Evolutionary conservation across 2,888 invertebrate species (phyloP).

Genomic region (Sarcophaga caerulescens): DNA sequence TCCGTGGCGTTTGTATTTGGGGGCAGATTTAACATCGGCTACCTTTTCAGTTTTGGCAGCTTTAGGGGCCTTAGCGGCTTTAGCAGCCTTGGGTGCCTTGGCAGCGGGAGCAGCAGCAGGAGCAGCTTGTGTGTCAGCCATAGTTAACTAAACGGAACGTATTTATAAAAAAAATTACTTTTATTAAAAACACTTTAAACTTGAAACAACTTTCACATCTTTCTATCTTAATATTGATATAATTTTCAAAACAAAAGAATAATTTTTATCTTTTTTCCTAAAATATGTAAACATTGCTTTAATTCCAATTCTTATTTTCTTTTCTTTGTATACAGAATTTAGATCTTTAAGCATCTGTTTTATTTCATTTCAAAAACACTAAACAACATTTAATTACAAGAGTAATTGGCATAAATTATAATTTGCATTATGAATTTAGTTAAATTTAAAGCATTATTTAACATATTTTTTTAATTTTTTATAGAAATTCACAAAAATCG

Average conservation of each 20-base stretch:
- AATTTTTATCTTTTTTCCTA: not conserved
- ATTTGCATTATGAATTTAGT: slow-evolving; percentile 57
- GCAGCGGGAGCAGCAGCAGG: slow-evolving; percentile 74
- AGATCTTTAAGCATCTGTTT: slow-evolving; percentile 75
- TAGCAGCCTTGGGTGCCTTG: slow-evolving; percentile 73
- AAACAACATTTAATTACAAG: slow-evolving; percentile 64
- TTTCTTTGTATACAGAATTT: slow-evolving; percentile 34
- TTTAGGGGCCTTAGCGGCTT: slow-evolving; percentile 76
- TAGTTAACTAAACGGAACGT: slow-evolving; percentile 74
- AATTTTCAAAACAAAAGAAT: not conserved
- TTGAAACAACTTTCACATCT: not conserved
- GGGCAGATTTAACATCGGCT: slow-evolving; percentile 74
- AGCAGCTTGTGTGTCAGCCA: slow-evolving; percentile 81
- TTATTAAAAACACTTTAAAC: slow-evolving; percentile 6
- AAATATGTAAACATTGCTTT: slow-evolving; percentile 51
- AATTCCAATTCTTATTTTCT: slow-evolving; percentile 4
- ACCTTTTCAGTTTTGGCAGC: slow-evolving; percentile 78
- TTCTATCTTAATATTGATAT: not conserved
- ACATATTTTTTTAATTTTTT: slow-evolving; percentile 70
- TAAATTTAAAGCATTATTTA: slow-evolving; percentile 45
- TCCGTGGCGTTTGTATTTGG: slow-evolving; percentile 85
- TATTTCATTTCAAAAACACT: slow-evolving; percentile 51
- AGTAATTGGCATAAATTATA: slow-evolving; percentile 45
- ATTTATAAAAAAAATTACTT: slow-evolving; percentile 29
- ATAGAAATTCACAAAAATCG: slow-evolving; percentile 72